These are phyloP conservation scores for Amazona vittata DNA, from an alignment of 2,113 vertebrate species.

Conservation along the genomic window DNA sequence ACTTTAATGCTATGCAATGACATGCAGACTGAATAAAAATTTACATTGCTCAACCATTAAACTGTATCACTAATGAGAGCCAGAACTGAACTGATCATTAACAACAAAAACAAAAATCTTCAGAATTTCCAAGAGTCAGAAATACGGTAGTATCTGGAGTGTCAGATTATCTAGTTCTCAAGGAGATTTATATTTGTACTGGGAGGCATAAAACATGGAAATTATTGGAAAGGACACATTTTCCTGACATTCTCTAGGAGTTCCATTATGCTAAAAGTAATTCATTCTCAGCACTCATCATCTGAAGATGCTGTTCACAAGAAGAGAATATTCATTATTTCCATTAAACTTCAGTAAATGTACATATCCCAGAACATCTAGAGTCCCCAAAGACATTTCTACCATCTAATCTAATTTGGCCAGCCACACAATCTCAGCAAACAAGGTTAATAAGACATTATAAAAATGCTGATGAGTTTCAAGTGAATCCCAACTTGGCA, in stretches of 20 bases:
- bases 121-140: not conserved
- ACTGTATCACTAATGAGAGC: not conserved
- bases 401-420: slow-evolving; percentile 20
- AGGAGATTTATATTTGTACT: not conserved
- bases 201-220: not conserved
- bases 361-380: not conserved
- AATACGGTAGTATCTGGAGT: not conserved
- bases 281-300: not conserved
- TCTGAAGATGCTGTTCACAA: not conserved
- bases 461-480: slow-evolving; percentile 37
- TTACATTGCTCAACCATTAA: not conserved
- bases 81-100: not conserved
- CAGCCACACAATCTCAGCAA: not conserved
- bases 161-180: not conserved
- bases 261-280: not conserved
- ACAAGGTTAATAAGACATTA: slow-evolving; percentile 39
- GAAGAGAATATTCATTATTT: slow-evolving; percentile 20
- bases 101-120: not conserved
- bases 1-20: not conserved
- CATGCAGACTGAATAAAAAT: not conserved
- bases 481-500: not conserved
- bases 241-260: not conserved
- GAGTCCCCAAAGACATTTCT: slow-evolving; percentile 12
- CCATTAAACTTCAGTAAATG: slow-evolving; percentile 23
- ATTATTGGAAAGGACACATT: not conserved